These are phyloP conservation scores for Rousettus madagascariensis DNA, from an alignment of 2,797 vertebrate species.

Conservation along the genomic window DNA sequence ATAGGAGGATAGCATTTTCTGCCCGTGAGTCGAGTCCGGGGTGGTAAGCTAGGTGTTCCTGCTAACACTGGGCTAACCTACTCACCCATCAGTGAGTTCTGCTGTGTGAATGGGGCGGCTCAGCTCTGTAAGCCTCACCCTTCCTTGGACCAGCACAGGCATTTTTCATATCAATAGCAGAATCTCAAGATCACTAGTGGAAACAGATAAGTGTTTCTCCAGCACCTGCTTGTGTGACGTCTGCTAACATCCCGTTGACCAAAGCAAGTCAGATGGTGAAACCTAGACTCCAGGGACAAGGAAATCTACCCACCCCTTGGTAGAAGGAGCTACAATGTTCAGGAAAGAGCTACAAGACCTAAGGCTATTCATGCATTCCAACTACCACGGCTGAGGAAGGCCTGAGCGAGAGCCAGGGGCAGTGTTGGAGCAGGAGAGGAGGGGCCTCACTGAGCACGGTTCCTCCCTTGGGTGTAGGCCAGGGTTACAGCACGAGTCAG, in stretches of 20 bases:
- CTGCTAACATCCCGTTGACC: background rate
- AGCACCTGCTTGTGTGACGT: background rate
- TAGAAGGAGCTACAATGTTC: background rate
- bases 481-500: background rate
- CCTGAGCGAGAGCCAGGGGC: background rate
- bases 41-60: background rate
- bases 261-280: background rate
- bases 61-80: background rate
- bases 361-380: background rate
- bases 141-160: background rate
- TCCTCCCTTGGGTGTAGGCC: background rate
- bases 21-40: accelerated
- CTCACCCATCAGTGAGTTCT: background rate
- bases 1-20: accelerated
- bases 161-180: background rate
- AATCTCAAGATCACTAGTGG: background rate
- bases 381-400: background rate
- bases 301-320: background rate
- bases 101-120: accelerated
- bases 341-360: background rate
- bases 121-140: accelerated
- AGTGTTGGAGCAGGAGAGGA: background rate
- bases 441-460: background rate
- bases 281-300: background rate
- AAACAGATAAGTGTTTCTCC: background rate